A percentile compares a stretch with the other conserved stretches of the same genome.
phyloP scores from a whole-genome alignment of 2,113 vertebrate genomes.

The Anarhynchus alexandrinus region DNA sequence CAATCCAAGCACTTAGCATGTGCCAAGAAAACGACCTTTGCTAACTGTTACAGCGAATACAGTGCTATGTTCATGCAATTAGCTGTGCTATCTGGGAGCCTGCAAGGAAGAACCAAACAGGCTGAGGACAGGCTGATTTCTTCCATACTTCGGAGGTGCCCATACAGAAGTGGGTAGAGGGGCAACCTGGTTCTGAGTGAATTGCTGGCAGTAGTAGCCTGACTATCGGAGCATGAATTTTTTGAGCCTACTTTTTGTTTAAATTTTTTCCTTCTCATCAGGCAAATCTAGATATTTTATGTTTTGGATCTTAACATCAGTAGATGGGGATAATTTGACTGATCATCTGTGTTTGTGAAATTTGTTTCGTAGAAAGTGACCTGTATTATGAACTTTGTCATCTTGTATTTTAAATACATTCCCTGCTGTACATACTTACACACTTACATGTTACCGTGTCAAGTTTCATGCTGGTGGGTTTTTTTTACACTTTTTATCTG shows the following conservation, averaged over 20 bases:
- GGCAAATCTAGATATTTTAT: not conserved
- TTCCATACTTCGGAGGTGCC: not conserved
- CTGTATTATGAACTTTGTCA: not conserved
- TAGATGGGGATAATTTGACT: not conserved
- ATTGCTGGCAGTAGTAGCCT: not conserved
- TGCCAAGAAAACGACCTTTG: not conserved
- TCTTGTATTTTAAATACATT: not conserved
- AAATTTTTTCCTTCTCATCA: not conserved
- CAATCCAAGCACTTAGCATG: not conserved
- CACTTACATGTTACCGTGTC: not conserved
- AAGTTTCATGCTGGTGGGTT: not conserved
- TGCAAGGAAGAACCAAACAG: not conserved
- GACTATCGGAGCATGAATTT: not conserved
- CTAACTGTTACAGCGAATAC: not conserved
- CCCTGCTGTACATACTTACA: not conserved
- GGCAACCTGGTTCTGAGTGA: not conserved
- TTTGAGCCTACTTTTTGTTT: not conserved
- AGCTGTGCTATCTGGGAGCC: not conserved
- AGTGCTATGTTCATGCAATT: not conserved
- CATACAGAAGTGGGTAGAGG: rapidly evolving
- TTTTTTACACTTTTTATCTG: not conserved
- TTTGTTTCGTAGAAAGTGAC: not conserved
- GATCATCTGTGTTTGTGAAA: not conserved
- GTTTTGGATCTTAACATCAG: not conserved
- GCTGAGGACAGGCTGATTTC: not conserved